phyloP scores from a whole-genome alignment of 35 echinoderm and acorn worm species.

The Ophiothrix spiculata region DNA sequence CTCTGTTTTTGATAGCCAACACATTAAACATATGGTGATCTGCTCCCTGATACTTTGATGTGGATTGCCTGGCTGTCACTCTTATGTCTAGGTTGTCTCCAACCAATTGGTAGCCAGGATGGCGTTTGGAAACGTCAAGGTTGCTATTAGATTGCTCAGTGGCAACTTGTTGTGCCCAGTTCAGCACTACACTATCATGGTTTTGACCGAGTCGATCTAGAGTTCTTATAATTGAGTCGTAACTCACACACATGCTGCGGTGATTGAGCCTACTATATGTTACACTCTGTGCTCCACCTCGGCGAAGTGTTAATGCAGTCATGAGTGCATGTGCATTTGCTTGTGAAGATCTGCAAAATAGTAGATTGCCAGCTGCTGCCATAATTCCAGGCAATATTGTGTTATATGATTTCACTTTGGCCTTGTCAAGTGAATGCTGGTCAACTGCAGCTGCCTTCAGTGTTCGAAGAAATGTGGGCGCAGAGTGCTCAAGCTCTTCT shows the following conservation, averaged over 20 bases:
- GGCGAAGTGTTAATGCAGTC: background rate
- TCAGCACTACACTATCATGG: background rate
- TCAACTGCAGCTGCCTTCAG: background rate
- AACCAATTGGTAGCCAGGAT: constrained; percentile 4
- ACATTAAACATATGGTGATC: background rate
- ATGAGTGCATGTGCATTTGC: background rate
- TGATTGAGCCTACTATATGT: background rate
- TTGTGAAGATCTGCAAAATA: background rate
- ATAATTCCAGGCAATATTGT: background rate
- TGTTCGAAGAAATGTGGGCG: background rate
- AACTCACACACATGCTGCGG: background rate
- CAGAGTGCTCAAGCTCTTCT: background rate
- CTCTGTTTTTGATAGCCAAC: background rate
- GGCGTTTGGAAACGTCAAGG: background rate
- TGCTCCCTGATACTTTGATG: background rate
- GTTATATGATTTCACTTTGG: background rate
- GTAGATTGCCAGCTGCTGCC: background rate
- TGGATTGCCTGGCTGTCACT: constrained; percentile 30
- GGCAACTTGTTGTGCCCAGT: background rate
- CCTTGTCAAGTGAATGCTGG: background rate
- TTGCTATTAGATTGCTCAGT: too few species aligned
- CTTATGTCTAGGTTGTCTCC: constrained; percentile 64
- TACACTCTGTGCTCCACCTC: background rate
- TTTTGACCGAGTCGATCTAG: too few species aligned
- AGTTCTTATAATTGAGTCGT: too few species aligned